Conservation (phyloP, 2,113 vertebrate genomes). For the Semicossyphus pulcher region DNA sequence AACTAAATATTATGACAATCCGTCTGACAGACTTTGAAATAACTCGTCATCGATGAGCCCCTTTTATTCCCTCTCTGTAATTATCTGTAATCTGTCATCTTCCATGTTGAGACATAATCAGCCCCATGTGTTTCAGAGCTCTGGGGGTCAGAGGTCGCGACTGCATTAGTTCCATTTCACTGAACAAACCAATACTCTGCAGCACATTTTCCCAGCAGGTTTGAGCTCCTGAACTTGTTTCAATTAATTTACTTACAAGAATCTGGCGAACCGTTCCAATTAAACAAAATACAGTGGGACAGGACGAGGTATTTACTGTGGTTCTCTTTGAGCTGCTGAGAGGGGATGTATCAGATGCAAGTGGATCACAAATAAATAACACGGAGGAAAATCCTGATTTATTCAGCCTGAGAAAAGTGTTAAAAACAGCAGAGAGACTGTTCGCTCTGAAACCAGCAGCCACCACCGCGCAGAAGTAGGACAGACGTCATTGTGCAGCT, state of each 20-base stretch:
- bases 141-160: not conserved
- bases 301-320: not conserved
- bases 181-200: not conserved
- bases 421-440: not conserved
- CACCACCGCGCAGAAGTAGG: not conserved
- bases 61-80: no score
- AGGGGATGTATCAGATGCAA: no score
- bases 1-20: no score
- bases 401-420: not conserved
- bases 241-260: no score
- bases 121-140: not conserved
- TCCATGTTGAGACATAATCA: not conserved
- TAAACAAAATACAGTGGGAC: not conserved
- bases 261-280: no score
- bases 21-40: no score
- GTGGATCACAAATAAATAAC: not conserved
- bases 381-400: not conserved
- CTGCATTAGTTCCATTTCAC: not conserved
- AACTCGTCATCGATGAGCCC: no score
- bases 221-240: not conserved
- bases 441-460: not conserved
- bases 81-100: no score
- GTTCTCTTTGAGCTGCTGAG: no score
- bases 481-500: constrained; percentile 9
- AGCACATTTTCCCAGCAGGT: not conserved